A percentile compares a stretch with the other conserved stretches of the same genome.
These are phyloP conservation scores for Eupithecia centaureata DNA, from an alignment of 2,888 invertebrate species.

Conservation along the genomic window DNA sequence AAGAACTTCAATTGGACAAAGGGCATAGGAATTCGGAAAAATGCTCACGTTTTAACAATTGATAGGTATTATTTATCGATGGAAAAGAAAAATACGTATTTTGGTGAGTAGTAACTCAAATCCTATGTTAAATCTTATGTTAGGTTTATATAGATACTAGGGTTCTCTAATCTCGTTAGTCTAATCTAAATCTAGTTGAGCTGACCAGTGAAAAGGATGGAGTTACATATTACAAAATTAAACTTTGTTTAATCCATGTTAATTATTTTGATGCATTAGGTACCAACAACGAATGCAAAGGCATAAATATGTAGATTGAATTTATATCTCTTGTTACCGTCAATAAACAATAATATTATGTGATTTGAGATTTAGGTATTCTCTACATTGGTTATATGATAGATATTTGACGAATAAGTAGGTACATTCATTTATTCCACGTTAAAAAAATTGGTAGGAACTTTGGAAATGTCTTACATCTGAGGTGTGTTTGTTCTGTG, in stretches of 20 bases:
- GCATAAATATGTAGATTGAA: background rate
- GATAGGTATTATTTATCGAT: background rate
- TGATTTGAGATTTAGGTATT: background rate
- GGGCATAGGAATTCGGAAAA: background rate
- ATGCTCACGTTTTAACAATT: background rate
- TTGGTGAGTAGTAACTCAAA: no score
- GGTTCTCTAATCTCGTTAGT: no score
- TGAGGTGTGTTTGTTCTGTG: no score
- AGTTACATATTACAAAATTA: no score
- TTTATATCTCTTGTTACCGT: background rate
- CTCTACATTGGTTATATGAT: background rate
- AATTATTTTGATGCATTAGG: background rate
- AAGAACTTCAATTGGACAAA: conserved; percentile 26
- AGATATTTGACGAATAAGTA: background rate
- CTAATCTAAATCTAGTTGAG: no score
- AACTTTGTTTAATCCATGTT: background rate
- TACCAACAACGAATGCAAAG: background rate
- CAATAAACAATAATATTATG: background rate
- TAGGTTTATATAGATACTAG: no score
- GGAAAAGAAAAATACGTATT: no score
- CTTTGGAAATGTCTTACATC: background rate
- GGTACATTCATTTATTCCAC: background rate
- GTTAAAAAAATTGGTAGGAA: background rate
- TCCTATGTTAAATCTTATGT: no score
- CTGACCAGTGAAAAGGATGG: background rate